Conservation (phyloP, 2,113 vertebrate species). For the Strigops habroptila region DNA sequence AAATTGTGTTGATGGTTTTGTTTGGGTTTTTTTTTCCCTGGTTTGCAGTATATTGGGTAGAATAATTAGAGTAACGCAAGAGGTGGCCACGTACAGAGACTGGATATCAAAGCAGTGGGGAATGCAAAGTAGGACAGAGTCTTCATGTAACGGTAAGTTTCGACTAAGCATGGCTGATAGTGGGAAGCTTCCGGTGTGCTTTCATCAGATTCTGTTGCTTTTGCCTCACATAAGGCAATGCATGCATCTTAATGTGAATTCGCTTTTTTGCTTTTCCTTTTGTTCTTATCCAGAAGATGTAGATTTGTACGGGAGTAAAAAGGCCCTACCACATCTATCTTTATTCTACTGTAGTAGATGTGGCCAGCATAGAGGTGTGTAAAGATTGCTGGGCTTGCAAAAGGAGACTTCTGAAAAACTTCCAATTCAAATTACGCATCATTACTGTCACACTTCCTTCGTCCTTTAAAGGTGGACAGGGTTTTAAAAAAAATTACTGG, state of each 20-base stretch:
- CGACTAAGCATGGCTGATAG: neutral
- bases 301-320: neutral
- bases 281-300: neutral
- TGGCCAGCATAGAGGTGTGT: neutral
- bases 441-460: neutral
- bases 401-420: neutral
- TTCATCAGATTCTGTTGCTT: neutral
- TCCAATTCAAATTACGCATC: accelerated
- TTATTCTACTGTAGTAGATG: neutral
- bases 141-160: conserved; percentile 83
- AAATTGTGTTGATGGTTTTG: neutral
- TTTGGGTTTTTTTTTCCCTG: neutral
- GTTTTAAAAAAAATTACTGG: neutral
- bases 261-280: neutral
- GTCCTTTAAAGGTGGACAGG: neutral
- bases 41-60: conserved; percentile 88
- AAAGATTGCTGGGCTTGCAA: neutral
- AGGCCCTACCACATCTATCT: neutral
- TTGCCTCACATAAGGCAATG: neutral
- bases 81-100: conserved; percentile 93
- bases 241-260: neutral
- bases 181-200: neutral
- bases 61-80: conserved; percentile 95
- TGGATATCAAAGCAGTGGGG: conserved; percentile 95
- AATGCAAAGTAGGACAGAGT: conserved; percentile 79